phyloP scores from a whole-genome alignment of 2,888 invertebrate species.

The Mesopsocus fuscifrons region DNA sequence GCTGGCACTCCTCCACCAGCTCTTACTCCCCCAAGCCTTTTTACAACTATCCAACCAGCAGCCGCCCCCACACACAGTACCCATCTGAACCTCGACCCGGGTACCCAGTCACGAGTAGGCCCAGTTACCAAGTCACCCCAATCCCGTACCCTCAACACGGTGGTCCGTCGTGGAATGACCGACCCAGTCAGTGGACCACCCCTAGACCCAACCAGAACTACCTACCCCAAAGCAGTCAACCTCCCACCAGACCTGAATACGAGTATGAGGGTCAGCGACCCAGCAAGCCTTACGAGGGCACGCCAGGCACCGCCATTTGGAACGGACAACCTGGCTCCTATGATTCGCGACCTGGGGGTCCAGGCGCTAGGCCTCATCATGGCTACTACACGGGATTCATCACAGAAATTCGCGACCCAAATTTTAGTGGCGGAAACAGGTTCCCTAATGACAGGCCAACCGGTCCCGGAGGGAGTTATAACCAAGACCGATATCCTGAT shows the following conservation, averaged over 20 bases:
- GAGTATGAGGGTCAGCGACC: no score
- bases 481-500: not conserved
- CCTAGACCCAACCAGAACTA: not conserved
- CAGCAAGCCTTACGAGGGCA: conserved; percentile 2
- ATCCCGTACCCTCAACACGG: not conserved
- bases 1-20: not conserved
- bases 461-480: not conserved
- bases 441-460: not conserved
- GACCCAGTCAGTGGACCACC: not conserved
- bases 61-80: not conserved
- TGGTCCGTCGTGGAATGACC: not conserved
- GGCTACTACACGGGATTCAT: conserved; percentile 4
- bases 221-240: not conserved
- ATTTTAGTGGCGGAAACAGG: not conserved
- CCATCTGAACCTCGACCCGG: not conserved
- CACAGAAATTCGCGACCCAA: not conserved
- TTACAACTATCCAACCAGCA: not conserved
- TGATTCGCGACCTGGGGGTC: not conserved
- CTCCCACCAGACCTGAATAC: no score
- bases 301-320: not conserved
- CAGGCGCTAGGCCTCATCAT: not conserved
- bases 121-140: not conserved
- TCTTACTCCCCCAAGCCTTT: not conserved
- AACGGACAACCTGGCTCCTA: not conserved
- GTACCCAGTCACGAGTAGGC: not conserved